Percentiles rank a stretch among this genome's conserved stretches.
Conservation (phyloP, 2,888 invertebrate genomes). For the Eristalis intricaria region DNA sequence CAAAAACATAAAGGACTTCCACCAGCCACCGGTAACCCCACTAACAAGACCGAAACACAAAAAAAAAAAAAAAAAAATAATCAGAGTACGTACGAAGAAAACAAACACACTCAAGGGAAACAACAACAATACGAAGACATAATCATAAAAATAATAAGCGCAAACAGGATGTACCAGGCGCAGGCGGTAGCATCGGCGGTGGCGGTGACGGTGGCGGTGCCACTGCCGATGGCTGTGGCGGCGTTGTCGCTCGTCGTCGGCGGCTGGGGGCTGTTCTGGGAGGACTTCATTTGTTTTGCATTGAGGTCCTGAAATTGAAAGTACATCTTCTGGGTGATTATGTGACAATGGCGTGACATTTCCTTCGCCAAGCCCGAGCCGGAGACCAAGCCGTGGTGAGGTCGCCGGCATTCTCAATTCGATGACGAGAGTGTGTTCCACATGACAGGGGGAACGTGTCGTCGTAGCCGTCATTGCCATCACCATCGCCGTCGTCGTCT, state of each 20-base stretch:
- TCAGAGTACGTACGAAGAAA: conserved; percentile 55
- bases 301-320: conserved; percentile 72
- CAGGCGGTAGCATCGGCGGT: not conserved
- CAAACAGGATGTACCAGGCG: conserved; percentile 50
- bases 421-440: conserved; percentile 12
- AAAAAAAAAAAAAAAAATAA: conserved; percentile 43
- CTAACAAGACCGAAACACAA: conserved; percentile 26
- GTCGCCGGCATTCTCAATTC: conserved; percentile 7
- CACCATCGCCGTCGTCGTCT: not conserved
- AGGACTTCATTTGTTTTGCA: conserved; percentile 66
- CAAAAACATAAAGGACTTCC: conserved; percentile 29
- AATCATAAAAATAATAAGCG: conserved; percentile 70
- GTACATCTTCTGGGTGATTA: conserved; percentile 71
- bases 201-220: not conserved
- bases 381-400: not conserved
- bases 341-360: conserved; percentile 72
- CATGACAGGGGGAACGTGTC: conserved; percentile 60
- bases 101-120: conserved; percentile 61
- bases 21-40: not conserved
- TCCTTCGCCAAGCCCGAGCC: conserved; percentile 36
- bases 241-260: not conserved
- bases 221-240: not conserved
- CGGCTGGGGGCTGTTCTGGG: conserved; percentile 19
- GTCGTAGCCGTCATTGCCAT: not conserved
- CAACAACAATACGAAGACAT: conserved; percentile 54